Base-by-base conservation (phyloP, 2,888 invertebrate genomes). In the Anoncus sp. region DNA sequence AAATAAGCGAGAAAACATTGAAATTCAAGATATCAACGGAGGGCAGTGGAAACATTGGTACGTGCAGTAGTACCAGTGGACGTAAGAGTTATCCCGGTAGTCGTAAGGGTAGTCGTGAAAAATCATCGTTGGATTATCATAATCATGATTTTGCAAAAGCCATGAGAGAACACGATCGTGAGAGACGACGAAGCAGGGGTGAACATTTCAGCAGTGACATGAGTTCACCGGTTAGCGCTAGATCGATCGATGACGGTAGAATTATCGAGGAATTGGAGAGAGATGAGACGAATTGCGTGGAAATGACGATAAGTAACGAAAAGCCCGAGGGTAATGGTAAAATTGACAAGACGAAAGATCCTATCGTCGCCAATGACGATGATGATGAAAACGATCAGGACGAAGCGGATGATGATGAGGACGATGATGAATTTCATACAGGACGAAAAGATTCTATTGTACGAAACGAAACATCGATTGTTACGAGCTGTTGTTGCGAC, bases 11-110 rank as follows among this genome's bases (percentile, higher is more conserved):
- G 88, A 95, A 95, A 87, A 94, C 96, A 1, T 92, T 95, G 45
- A 95, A 95, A 87, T 96, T 96, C 88, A 96, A 95, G 89, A 96
- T 96, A 82, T 95, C 95, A 40, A 95, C 95, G 0, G 95, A 95
- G 87, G 93, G 94, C 70, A 92, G 43, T 6, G 69, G 92, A 80
- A 90, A 92, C 22, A 91, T 86, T 18, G 83, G 86, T 2, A 70
- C 85, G 16, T 80, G 78, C 18, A 20, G 55, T 14, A 20, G 55
- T 12, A 86, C 91, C 5, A 93, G 93, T 1, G 90, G 95, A 3
- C n/a, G n/a, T n/a, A 94, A 94, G 84, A 95, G 94, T 86, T 94
- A 94, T 87, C 94, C 95, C 0, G 94, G 94, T n/a, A 94, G 94
- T 22, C 91, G 95, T 18, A 95, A 95, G 87, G 95, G 95, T 9